Conservation (phyloP, 1,140 invertebrate genomes). For the Nebria ingens region DNA sequence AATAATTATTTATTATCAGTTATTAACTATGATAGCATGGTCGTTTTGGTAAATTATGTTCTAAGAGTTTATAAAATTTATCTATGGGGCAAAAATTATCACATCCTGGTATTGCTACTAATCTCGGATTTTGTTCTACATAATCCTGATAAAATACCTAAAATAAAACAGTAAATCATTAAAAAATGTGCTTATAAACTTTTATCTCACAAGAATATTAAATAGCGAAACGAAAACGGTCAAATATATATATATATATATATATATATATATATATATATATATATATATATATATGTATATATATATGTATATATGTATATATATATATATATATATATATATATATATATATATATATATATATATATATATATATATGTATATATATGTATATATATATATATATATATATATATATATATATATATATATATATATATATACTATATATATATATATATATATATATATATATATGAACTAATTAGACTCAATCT, state of each 20-base stretch:
- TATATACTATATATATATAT: too few relatives aligned
- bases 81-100: slow-evolving; percentile 27
- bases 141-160: slow-evolving; percentile 15
- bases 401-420: not conserved
- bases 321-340: not conserved
- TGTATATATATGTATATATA: not conserved
- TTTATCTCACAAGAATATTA: too few relatives aligned
- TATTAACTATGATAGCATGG: not conserved
- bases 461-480: not conserved
- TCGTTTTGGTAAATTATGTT: slow-evolving; percentile 13
- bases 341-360: not conserved
- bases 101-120: slow-evolving; percentile 22
- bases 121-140: slow-evolving; percentile 12
- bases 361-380: not conserved
- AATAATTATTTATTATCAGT: too few relatives aligned
- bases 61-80: slow-evolving; percentile 18
- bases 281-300: not conserved
- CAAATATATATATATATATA: not conserved
- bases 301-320: not conserved
- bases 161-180: slow-evolving; percentile 1
- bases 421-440: not conserved
- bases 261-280: not conserved
- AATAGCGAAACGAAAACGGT: not conserved
- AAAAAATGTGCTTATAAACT: too few relatives aligned
- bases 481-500: too few relatives aligned